Percentiles rank a stretch among this genome's conserved stretches.
Evolutionary conservation across 2,888 invertebrate genomes (phyloP).

Genomic region (Hecatera dysodea): DNA sequence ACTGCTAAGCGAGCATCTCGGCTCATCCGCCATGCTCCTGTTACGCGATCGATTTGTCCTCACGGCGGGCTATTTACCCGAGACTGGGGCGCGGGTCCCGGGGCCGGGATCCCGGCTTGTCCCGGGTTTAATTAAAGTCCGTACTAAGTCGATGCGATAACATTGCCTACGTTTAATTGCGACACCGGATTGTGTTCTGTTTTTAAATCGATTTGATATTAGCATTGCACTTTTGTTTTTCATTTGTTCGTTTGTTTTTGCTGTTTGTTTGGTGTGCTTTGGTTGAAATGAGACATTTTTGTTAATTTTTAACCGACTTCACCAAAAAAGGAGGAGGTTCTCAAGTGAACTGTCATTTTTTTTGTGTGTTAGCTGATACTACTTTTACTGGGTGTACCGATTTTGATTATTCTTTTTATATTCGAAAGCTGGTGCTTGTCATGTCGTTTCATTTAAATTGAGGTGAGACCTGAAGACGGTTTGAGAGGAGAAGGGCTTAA

Average conservation of each 20-base stretch:
- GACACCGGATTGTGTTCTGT: conserved; percentile 56
- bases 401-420: too few relatives aligned
- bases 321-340: too few relatives aligned
- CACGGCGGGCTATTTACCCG: conserved; percentile 63
- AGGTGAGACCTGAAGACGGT: too few relatives aligned
- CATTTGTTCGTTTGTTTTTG: conserved; percentile 12
- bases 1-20: conserved; percentile 57
- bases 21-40: conserved; percentile 35
- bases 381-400: too few relatives aligned
- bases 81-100: conserved; percentile 48
- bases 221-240: conserved; percentile 33
- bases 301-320: too few relatives aligned
- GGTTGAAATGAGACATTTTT: not conserved
- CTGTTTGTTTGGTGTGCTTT: not conserved
- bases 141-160: conserved; percentile 66
- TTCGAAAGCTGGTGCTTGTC: too few relatives aligned
- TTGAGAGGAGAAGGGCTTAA: too few relatives aligned
- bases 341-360: too few relatives aligned
- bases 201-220: conserved; percentile 54
- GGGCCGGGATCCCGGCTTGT: conserved; percentile 47
- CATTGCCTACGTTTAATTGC: conserved; percentile 65
- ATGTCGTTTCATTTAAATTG: too few relatives aligned
- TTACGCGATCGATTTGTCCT: conserved; percentile 65
- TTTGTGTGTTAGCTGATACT: too few relatives aligned
- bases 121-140: conserved; percentile 69